Percentiles rank a stretch among this genome's conserved stretches.
Conservation (phyloP, 2,888 invertebrate genomes). For the Pemphredon lugubris region DNA sequence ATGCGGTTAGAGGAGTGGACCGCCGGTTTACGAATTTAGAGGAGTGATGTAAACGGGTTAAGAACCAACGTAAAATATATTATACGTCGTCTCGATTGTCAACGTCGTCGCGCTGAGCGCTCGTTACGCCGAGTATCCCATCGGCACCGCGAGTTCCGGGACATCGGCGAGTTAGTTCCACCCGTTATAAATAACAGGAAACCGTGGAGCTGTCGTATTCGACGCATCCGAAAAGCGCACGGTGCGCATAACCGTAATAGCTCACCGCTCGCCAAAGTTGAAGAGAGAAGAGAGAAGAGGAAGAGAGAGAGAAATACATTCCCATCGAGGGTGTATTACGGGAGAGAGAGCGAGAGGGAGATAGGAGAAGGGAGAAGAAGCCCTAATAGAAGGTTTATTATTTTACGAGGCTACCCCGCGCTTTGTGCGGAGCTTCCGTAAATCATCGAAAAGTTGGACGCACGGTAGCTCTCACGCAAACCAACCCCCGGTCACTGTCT, state of each 20-base stretch:
- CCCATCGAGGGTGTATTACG: no score
- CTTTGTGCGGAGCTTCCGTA: constrained; percentile 66
- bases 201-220: constrained; percentile 31
- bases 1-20: no score
- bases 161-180: constrained; percentile 57
- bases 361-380: constrained; percentile 26
- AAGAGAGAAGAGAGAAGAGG: neutral
- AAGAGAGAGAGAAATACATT: no score
- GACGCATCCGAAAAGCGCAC: constrained; percentile 1
- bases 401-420: constrained; percentile 75
- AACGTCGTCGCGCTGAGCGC: neutral
- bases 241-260: constrained; percentile 37
- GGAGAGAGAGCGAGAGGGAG: neutral
- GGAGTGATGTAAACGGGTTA: no score
- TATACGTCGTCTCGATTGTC: no score
- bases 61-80: no score
- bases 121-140: neutral
- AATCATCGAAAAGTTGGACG: constrained; percentile 68
- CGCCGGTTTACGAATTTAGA: no score
- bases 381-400: constrained; percentile 77
- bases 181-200: constrained; percentile 72
- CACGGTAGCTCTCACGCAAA: constrained; percentile 66
- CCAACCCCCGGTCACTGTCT: constrained; percentile 20
- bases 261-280: neutral
- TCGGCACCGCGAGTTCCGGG: neutral